phyloP scores from a whole-genome alignment of 2,888 invertebrate genomes.

The Sminthurides aquaticus region DNA sequence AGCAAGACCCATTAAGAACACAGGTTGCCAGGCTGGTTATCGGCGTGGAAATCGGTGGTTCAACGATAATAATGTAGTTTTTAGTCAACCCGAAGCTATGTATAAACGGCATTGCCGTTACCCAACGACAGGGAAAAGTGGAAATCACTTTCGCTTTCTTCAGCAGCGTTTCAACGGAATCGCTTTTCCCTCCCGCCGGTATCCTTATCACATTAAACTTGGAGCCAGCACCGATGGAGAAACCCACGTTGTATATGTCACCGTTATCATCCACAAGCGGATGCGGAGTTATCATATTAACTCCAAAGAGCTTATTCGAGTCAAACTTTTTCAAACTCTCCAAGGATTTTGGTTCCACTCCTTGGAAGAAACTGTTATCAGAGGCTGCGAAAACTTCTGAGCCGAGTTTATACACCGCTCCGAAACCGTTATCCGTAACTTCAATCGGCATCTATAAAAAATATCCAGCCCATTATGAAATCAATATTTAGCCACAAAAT shows the following conservation, averaged over 20 bases:
- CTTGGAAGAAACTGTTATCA: constrained; percentile 19
- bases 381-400: constrained; percentile 17
- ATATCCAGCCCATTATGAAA: background rate
- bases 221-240: constrained; percentile 16
- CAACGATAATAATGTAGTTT: constrained; percentile 50
- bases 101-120: constrained; percentile 23
- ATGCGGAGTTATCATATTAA: constrained; percentile 19
- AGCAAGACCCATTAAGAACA: constrained; percentile 15
- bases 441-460: constrained; percentile 15
- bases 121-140: constrained; percentile 11
- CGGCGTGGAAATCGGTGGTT: constrained; percentile 50
- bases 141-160: constrained; percentile 22
- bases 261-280: constrained; percentile 17
- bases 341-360: constrained; percentile 41
- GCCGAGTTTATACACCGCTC: constrained; percentile 10
- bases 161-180: background rate
- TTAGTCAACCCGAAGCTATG: constrained; percentile 54
- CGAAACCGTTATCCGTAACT: constrained; percentile 16
- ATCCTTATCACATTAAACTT: constrained; percentile 18
- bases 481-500: background rate
- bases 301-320: constrained; percentile 19
- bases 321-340: constrained; percentile 14
- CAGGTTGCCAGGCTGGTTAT: constrained; percentile 44
- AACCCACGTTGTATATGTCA: constrained; percentile 14
- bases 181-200: background rate